Evolutionary conservation across 2,113 vertebrate genomes (phyloP), one percentile per base, ranked within the genome.

Genomic region (Myotis lucifugus): DNA sequence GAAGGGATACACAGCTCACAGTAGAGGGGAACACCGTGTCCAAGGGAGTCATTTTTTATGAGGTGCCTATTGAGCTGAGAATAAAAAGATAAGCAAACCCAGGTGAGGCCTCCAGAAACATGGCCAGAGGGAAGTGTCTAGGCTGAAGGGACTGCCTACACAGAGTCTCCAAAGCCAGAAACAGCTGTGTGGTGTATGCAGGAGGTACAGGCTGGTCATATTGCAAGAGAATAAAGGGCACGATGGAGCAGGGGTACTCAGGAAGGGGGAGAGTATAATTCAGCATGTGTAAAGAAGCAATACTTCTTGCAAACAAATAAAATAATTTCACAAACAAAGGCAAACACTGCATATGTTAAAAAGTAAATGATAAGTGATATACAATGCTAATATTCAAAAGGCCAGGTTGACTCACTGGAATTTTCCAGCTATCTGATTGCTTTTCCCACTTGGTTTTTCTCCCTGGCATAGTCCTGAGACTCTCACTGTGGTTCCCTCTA

Each of bases 91-190:
- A 34, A 61, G 23, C 8, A 67, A 78, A 3, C 12, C 61, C 29
- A 61, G 5, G 25, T 27, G 11, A n/a, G 6, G 4, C 1, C 12
- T 7, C 2, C 6, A 34, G 50, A 42, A 54, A 1, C 8, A 5
- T 10, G 0, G 18, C 8, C 17, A 66, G 17, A 13, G 40, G 34
- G 5, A 61, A 91, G n/a, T 29, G 11, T 40, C 3, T 61, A 69
- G 21, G 48, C 50, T 25, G 17, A 89, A 21, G 5, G n/a, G 7
- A 67, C 23, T 69, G 4, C 15, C 0, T 32, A 5, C 48, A 25
- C 18, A 64, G 64, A 73, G 21, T 10, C 37, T 76, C 5, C 27
- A 32, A 64, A 52, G 15, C 21, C 40, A 8, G 23, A 82, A 87
- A 79, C 1, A 81, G 3, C 32, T 40, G 1, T 19, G 40, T 9